These are phyloP conservation scores for Allobates femoralis DNA, from an alignment of 2,797 vertebrate species.

Conservation along the genomic window DNA sequence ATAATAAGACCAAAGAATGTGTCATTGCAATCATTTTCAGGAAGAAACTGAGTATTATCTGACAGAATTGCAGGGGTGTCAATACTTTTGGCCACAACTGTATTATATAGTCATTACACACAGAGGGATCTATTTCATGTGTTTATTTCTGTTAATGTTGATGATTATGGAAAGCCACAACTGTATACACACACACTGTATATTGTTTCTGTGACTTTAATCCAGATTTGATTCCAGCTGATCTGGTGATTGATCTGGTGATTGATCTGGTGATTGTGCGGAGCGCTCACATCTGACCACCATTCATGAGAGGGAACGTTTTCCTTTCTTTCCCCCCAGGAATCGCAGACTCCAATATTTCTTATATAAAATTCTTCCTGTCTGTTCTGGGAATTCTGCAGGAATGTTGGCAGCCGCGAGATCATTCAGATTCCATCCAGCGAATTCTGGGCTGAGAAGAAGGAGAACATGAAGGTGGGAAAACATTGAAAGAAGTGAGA, in stretches of 20 bases:
- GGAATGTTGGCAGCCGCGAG: conserved; percentile 29
- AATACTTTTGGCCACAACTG: no score
- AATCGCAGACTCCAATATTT: conserved; percentile 32
- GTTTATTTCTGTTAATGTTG: no score
- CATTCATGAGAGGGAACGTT: conserved; percentile 19
- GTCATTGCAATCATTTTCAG: no score
- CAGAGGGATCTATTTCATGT: no score
- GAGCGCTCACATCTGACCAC: background rate
- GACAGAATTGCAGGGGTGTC: no score
- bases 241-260: no score
- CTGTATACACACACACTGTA: no score
- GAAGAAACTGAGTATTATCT: no score
- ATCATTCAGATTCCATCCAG: conserved; percentile 38
- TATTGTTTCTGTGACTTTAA: background rate
- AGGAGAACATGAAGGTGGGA: conserved; percentile 16
- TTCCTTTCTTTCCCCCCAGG: conserved; percentile 23
- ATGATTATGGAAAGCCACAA: no score
- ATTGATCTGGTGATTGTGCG: background rate
- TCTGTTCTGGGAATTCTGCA: conserved; percentile 30
- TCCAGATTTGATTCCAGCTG: no score
- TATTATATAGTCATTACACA: no score
- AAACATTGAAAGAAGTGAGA: background rate
- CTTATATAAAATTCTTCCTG: conserved; percentile 37
- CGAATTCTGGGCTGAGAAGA: conserved; percentile 24
- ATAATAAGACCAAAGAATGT: no score